These are phyloP conservation scores for Orchesellides sinensis DNA, from an alignment of 2,888 invertebrate species.

Conservation along the genomic window DNA sequence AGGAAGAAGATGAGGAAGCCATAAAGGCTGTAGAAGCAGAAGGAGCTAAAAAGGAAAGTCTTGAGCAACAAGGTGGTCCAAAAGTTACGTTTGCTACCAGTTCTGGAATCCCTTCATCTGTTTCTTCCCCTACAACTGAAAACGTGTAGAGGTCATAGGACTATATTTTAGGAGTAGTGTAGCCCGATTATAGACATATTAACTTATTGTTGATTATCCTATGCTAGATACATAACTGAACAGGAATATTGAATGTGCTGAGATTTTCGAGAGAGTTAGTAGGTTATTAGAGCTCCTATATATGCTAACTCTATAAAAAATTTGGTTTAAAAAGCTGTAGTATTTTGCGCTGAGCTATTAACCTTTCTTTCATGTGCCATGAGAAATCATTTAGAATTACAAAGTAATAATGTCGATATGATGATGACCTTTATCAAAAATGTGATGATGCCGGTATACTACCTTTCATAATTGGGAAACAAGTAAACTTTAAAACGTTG, in stretches of 20 bases:
- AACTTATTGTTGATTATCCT: not conserved
- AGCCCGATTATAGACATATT: not conserved
- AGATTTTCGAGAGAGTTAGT: not conserved
- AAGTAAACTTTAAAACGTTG: not conserved
- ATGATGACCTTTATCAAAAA: slow-evolving; percentile 1
- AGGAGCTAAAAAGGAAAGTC: not conserved
- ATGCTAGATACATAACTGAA: not conserved
- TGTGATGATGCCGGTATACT: not conserved
- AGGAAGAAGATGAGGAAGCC: slow-evolving; percentile 53
- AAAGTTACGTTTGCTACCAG: slow-evolving; percentile 47
- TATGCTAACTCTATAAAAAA: not conserved
- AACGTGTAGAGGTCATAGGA: slow-evolving; percentile 31
- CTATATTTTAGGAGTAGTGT: not conserved
- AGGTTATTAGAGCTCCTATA: not conserved
- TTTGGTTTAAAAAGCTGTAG: too few relatives aligned
- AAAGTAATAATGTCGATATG: not conserved
- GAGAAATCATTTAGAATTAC: too few relatives aligned
- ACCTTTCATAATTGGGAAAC: slow-evolving; percentile 53
- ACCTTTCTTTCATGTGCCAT: slow-evolving; percentile 43
- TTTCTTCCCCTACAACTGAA: slow-evolving; percentile 12
- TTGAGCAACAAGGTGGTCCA: not conserved
- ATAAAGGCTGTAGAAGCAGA: slow-evolving; percentile 48
- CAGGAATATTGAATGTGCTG: not conserved
- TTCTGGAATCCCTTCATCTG: slow-evolving; percentile 37
- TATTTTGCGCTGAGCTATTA: not conserved